Percentiles rank a stretch among this genome's conserved stretches.
phyloP scores from a whole-genome alignment of 2,113 vertebrate species.

The Chloropsis hardwickii region DNA sequence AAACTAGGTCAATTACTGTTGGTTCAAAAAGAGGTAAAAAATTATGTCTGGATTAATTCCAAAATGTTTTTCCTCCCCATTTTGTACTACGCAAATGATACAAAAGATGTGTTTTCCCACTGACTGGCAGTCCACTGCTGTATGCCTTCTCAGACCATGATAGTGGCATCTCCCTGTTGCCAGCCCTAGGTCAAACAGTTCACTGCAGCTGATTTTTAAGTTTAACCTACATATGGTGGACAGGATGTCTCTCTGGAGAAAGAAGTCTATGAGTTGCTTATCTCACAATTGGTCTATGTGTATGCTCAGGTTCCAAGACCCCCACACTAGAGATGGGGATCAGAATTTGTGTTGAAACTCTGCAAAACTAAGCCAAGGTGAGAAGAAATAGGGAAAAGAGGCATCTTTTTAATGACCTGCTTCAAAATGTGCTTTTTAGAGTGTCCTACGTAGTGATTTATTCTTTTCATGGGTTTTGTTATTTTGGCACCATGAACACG shows the following conservation, averaged over 20 bases:
- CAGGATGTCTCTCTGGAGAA: neutral
- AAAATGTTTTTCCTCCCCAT: neutral
- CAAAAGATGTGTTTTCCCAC: neutral
- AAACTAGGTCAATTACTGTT: slow-evolving; percentile 43
- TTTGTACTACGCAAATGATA: neutral
- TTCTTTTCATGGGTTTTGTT: neutral
- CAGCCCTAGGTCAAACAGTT: neutral
- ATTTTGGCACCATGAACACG: neutral
- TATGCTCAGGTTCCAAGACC: neutral
- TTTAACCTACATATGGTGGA: neutral
- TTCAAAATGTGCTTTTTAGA: neutral
- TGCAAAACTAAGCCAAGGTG: neutral
- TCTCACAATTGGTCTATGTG: neutral
- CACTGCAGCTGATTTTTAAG: neutral
- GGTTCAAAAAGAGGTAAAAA: slow-evolving; percentile 14
- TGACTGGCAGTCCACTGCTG: neutral
- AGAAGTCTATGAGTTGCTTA: rapidly evolving
- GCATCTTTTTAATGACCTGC: neutral
- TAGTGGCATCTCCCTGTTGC: neutral
- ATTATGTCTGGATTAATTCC: slow-evolving; percentile 16
- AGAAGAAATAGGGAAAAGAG: neutral
- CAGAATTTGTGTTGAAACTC: neutral
- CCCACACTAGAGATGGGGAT: rapidly evolving
- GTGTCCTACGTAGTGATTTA: neutral
- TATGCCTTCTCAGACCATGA: neutral